A percentile compares a stretch with the other conserved stretches of the same genome.
These are phyloP conservation scores for Sarcophaga variegata DNA, from an alignment of 2,888 invertebrate species.

Conservation along the genomic window DNA sequence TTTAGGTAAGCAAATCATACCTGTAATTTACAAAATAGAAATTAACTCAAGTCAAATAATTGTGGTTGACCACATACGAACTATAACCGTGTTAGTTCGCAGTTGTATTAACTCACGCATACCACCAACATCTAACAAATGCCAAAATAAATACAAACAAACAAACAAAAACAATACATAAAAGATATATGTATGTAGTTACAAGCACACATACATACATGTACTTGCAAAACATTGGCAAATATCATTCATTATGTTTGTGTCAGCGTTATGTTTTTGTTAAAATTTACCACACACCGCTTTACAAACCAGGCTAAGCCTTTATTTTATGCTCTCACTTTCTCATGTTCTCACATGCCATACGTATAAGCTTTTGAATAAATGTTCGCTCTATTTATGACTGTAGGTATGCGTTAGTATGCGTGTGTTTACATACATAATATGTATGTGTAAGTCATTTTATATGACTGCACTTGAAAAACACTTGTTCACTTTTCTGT, in stretches of 20 bases:
- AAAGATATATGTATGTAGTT: not conserved
- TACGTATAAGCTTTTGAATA: too few relatives aligned
- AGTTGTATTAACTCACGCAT: constrained; percentile 1
- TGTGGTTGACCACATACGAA: constrained; percentile 59
- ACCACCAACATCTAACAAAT: not conserved
- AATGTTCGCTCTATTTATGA: not conserved
- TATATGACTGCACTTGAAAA: constrained; percentile 2
- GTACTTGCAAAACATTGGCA: not conserved
- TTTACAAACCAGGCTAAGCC: too few relatives aligned
- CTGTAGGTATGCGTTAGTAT: not conserved
- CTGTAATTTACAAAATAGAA: constrained; percentile 53
- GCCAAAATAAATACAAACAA: not conserved
- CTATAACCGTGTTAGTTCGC: constrained; percentile 2
- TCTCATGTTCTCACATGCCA: not conserved
- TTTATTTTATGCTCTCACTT: not conserved
- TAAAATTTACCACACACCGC: too few relatives aligned
- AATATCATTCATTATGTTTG: not conserved
- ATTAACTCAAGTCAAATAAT: constrained; percentile 65
- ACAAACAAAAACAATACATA: not conserved
- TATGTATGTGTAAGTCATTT: not conserved
- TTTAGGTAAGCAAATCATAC: not conserved
- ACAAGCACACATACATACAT: not conserved
- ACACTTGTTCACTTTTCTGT: not conserved
- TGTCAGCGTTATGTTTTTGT: not conserved
- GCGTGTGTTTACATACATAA: constrained; percentile 1